Conservation (phyloP, 2,113 vertebrate species). For the Siniperca knerii region DNA sequence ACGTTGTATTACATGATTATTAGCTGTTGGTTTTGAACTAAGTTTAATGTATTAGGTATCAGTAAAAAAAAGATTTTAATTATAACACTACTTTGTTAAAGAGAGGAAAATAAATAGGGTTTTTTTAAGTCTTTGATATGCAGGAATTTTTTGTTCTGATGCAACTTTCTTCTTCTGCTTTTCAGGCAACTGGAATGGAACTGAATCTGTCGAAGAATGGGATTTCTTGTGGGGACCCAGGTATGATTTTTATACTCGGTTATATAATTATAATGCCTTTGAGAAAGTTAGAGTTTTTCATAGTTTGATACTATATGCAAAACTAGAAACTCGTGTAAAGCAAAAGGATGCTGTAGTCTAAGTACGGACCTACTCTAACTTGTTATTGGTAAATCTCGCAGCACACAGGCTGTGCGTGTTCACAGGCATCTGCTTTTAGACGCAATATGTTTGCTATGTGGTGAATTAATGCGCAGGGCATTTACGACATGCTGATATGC, state of each 20-base stretch:
- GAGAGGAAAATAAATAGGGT: background rate
- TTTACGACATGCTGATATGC: background rate
- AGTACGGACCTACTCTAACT: background rate
- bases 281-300: background rate
- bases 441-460: background rate
- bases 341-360: background rate
- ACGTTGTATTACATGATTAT: background rate
- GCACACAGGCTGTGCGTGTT: slow-evolving; percentile 5
- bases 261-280: background rate
- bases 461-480: background rate
- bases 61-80: background rate
- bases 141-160: background rate
- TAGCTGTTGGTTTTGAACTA: background rate
- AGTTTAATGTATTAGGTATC: background rate
- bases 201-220: slow-evolving; percentile 81
- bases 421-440: slow-evolving; percentile 8
- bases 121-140: background rate
- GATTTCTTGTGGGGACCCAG: slow-evolving; percentile 77
- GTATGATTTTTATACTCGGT: slow-evolving; percentile 40
- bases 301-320: background rate
- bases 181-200: slow-evolving; percentile 83
- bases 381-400: background rate
- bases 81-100: background rate
- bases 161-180: slow-evolving; percentile 63
- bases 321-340: background rate